These are phyloP conservation scores for Anthonomus grandis DNA, from an alignment of 1,140 invertebrate genomes.

Conservation along the genomic window DNA sequence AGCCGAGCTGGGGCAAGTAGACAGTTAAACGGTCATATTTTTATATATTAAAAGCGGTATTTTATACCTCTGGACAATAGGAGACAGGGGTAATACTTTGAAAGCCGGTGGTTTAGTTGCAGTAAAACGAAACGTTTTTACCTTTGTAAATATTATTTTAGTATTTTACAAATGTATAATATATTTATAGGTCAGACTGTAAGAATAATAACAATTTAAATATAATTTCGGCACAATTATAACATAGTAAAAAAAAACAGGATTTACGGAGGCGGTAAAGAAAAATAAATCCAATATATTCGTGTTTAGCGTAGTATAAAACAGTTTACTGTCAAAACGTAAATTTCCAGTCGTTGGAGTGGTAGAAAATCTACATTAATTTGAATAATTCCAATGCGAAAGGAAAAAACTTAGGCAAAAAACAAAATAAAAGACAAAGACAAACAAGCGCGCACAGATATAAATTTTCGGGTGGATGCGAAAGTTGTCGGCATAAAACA, in stretches of 20 bases:
- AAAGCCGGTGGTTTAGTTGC: neutral
- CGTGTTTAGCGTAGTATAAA: neutral
- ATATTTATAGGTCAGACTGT: too few relatives aligned
- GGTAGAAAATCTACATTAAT: constrained; percentile 24
- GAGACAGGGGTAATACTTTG: neutral
- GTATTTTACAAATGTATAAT: too few relatives aligned
- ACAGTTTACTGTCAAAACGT: constrained; percentile 12
- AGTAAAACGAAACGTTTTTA: too few relatives aligned
- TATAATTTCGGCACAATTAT: too few relatives aligned
- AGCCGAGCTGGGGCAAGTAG: constrained; percentile 4
- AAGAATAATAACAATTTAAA: too few relatives aligned
- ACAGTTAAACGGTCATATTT: constrained; percentile 27
- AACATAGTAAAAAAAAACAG: too few relatives aligned
- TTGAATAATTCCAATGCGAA: constrained; percentile 26
- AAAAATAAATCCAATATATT: too few relatives aligned
- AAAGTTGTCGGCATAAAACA: constrained; percentile 24
- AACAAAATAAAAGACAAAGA: constrained; percentile 28
- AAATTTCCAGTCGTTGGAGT: constrained; percentile 8
- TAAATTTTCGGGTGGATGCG: constrained; percentile 25
- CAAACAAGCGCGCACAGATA: constrained; percentile 21
- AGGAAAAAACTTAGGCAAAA: constrained; percentile 24
- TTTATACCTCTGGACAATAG: constrained; percentile 24
- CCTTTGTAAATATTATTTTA: too few relatives aligned
- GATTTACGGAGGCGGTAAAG: too few relatives aligned
- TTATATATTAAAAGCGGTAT: constrained; percentile 28